Percentiles rank a stretch among this genome's conserved stretches.
These are phyloP conservation scores for Thereva unica DNA, from an alignment of 2,888 invertebrate species.

Conservation along the genomic window DNA sequence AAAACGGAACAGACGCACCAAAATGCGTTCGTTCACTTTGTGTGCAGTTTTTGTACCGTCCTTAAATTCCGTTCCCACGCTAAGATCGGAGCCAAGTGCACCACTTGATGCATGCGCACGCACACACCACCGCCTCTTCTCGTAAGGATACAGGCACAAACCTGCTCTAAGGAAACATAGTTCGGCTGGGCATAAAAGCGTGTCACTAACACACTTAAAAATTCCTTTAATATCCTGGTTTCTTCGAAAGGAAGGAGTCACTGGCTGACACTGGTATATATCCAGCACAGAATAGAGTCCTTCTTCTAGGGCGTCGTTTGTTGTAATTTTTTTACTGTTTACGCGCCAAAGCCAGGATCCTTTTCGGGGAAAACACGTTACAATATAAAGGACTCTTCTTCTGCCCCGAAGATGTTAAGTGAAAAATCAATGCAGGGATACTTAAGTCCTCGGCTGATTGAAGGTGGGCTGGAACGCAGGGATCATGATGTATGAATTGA, in stretches of 20 bases:
- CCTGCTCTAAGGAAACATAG: neutral
- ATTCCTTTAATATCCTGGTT: conserved; percentile 14
- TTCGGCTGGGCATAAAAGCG: too few relatives aligned
- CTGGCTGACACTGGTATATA: too few relatives aligned
- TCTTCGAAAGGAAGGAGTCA: too few relatives aligned
- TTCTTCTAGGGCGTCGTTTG: neutral
- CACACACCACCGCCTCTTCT: too few relatives aligned
- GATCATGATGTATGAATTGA: too few relatives aligned
- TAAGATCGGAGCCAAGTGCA: neutral
- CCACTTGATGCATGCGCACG: neutral
- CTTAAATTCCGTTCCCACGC: conserved; percentile 19
- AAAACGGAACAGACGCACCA: conserved; percentile 10
- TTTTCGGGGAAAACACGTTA: neutral
- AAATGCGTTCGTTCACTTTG: neutral
- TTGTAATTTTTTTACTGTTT: conserved; percentile 19
- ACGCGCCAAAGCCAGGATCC: conserved; percentile 11
- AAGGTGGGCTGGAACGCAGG: neutral
- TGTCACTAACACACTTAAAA: neutral
- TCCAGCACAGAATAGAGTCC: too few relatives aligned
- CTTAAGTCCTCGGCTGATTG: neutral
- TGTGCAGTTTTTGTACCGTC: conserved; percentile 1
- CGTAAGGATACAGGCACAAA: too few relatives aligned
- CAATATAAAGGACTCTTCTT: neutral
- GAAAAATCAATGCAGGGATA: too few relatives aligned
- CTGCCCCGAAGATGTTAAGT: too few relatives aligned